Evolutionary conservation across 2,113 vertebrate species (phyloP).

Genomic region (Marmota flaviventris): DNA sequence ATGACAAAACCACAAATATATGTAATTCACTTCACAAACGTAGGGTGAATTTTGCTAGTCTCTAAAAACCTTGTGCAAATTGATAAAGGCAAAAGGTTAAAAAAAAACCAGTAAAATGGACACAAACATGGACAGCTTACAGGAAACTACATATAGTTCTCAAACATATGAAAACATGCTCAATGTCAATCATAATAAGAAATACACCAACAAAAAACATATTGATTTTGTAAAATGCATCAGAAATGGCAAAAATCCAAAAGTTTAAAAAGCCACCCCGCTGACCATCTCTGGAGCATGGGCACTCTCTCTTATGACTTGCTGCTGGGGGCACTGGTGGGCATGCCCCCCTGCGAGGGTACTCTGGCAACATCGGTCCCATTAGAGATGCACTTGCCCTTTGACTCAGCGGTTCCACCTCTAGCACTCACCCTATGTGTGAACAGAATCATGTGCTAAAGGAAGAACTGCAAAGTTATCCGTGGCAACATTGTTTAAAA

Average conservation of each 20-base stretch:
- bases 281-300: background rate
- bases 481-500: background rate
- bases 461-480: background rate
- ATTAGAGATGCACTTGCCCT: background rate
- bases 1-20: background rate
- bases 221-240: background rate
- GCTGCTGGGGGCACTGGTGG: background rate
- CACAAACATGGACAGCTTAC: background rate
- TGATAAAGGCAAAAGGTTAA: background rate
- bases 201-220: background rate
- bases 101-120: background rate
- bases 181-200: background rate
- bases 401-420: background rate
- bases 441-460: background rate
- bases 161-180: background rate
- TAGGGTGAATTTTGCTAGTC: background rate
- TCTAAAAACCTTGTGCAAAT: background rate
- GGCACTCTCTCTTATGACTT: accelerated
- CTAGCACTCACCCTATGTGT: background rate
- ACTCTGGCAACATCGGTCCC: background rate
- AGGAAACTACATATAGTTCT: background rate
- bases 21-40: background rate
- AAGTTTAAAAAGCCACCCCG: background rate
- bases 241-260: background rate
- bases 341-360: background rate